Conservation (phyloP, 1,140 invertebrate genomes). For the Tetramorium simillimum region DNA sequence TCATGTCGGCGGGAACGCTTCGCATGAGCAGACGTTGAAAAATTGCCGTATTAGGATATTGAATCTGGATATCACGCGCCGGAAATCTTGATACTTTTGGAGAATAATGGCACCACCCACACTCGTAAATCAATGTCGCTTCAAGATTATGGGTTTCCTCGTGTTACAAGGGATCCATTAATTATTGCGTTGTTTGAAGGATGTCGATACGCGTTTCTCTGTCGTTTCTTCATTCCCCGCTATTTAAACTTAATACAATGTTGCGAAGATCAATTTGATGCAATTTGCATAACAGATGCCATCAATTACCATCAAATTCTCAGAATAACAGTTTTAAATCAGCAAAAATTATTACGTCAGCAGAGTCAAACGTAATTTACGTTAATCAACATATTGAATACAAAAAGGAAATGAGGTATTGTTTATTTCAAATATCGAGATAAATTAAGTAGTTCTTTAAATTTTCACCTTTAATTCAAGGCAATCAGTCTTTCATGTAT, state of each 20-base stretch:
- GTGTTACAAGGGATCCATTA: slow-evolving; percentile 67
- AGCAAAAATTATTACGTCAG: not conserved
- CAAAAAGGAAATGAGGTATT: not conserved
- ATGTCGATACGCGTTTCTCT: slow-evolving; percentile 26
- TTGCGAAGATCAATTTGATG: not conserved
- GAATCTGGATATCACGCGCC: slow-evolving; percentile 43
- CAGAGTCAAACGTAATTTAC: not conserved
- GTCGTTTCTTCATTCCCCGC: slow-evolving; percentile 11
- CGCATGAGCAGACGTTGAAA: slow-evolving; percentile 41
- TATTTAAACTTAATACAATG: slow-evolving; percentile 22
- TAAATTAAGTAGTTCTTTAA: not conserved
- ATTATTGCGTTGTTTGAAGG: slow-evolving; percentile 56
- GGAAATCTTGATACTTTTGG: slow-evolving; percentile 59
- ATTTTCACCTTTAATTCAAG: not conserved
- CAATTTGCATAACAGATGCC: not conserved
- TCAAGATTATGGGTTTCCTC: slow-evolving; percentile 66
- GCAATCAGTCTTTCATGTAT: not conserved
- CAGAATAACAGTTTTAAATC: not conserved
- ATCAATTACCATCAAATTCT: slow-evolving; percentile 8
- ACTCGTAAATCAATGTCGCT: slow-evolving; percentile 70
- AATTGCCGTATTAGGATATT: slow-evolving; percentile 53
- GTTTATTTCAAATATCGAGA: not conserved
- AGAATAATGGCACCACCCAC: slow-evolving; percentile 66
- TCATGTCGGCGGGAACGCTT: not conserved
- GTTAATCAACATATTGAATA: not conserved